Base-by-base conservation (phyloP, 2,113 vertebrate species). In the Catharus bicknelli region DNA sequence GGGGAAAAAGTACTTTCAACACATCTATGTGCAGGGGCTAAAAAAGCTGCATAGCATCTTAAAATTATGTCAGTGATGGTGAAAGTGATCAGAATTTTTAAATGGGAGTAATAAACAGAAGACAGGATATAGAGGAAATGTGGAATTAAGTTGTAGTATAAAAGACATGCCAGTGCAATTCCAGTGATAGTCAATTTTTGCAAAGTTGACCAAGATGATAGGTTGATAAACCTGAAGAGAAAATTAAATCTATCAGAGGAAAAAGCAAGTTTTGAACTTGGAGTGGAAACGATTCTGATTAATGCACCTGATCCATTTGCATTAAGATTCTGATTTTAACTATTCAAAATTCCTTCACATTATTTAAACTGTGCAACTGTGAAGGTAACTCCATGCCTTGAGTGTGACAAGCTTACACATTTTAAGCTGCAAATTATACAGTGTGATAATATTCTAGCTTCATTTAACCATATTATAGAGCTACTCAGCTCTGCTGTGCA, bases 361-460 rank as follows among this genome's bases (percentile, higher is more conserved):
- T 73, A 66, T 53, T 80, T 67, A 9, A 32, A 20, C 32, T 82
- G 16, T 50, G 40, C 7, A 51, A 19, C 27, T 53, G 1, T 64
- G 32, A 85, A 51, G n/a, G 12, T 47, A 90, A 40, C 16, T 61
- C 22, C 3, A 4, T 55, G 9, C 16, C 42, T 40, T 38, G 34
- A 3, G 13, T 51, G 2, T 75, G 57, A 91, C 40, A 5, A 88
- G 11, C 9, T 81, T 54, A 34, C 10, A 55, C 8, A 48, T 90
- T 75, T 27, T 57, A 81, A 72, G 7, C 42, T 81, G 51, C 90
- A 73, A 70, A 88, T 90, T 88, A 63, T 58, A 17, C 36, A 64
- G 38, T 85, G 43, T 75, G 83, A 69, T 95, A 74, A 86, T 94
- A 76, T 83, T 76, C 73, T 54, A 84, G 29, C 92, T 94, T 95